Conservation (phyloP, 2,797 vertebrate genomes). For the Sitta carolinensis region DNA sequence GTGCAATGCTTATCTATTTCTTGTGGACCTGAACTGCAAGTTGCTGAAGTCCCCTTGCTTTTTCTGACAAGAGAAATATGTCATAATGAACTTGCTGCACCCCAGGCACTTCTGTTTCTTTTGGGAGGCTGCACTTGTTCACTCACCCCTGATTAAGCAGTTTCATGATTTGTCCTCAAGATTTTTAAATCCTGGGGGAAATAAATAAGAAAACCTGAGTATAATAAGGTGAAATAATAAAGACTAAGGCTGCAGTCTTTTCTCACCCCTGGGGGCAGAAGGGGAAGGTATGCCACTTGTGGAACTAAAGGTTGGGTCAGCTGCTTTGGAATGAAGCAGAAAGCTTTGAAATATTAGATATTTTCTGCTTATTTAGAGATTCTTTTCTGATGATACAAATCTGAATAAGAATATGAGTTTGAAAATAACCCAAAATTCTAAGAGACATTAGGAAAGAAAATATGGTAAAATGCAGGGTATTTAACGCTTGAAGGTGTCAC, state of each 20-base stretch:
- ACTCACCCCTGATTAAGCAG: not conserved
- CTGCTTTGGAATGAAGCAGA: not conserved
- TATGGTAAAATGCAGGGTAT: not conserved
- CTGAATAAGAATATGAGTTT: not conserved
- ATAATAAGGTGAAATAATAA: not conserved
- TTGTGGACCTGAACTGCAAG: not conserved
- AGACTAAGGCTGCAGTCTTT: not conserved
- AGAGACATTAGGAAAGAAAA: not conserved
- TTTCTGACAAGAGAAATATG: not conserved
- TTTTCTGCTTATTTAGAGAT: not conserved
- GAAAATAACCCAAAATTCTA: not conserved
- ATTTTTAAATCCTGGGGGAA: not conserved
- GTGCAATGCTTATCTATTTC: not conserved
- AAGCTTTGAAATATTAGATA: not conserved
- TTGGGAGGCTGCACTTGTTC: not conserved
- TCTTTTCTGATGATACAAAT: not conserved
- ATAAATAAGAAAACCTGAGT: not conserved
- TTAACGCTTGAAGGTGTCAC: not conserved
- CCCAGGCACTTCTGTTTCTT: not conserved
- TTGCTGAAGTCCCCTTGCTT: not conserved
- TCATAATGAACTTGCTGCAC: not conserved
- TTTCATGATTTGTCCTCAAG: not conserved
- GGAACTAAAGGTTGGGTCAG: not conserved
- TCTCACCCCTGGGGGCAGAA: not conserved
- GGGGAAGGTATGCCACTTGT: accelerated